These are phyloP conservation scores for Pomacea maculata DNA, from an alignment of 1,140 invertebrate genomes.

Conservation along the genomic window DNA sequence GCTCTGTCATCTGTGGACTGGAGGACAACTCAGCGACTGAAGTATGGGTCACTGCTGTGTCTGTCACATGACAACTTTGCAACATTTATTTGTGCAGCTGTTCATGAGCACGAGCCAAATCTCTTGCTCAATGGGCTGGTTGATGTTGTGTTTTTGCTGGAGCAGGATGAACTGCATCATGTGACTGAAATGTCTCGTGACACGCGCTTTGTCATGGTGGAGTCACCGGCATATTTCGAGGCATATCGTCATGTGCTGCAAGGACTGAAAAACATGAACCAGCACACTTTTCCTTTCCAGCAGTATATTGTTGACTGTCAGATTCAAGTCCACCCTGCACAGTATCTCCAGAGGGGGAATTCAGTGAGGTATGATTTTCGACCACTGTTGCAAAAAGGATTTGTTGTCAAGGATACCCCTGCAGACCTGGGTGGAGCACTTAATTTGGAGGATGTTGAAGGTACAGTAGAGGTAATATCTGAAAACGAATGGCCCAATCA, in stretches of 20 bases:
- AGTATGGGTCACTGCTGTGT: conserved; percentile 78
- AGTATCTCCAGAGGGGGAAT: conserved; percentile 34
- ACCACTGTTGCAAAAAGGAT: conserved; percentile 38
- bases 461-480: conserved; percentile 21
- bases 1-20: conserved; percentile 51
- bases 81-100: conserved; percentile 72
- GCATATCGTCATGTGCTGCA: conserved; percentile 66
- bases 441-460: conserved; percentile 14
- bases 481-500: conserved; percentile 47
- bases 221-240: conserved; percentile 68
- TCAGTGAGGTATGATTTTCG: conserved; percentile 39
- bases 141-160: conserved; percentile 61
- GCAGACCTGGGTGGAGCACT: conserved; percentile 3
- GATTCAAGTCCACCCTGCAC: conserved; percentile 35
- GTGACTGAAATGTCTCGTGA: conserved; percentile 17
- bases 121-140: conserved; percentile 46
- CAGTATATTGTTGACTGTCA: conserved; percentile 52
- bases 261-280: conserved; percentile 60
- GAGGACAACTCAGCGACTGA: conserved; percentile 70
- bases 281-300: conserved; percentile 62
- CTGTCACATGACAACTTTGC: conserved; percentile 76
- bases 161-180: conserved; percentile 10
- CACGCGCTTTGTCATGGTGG: conserved; percentile 58
- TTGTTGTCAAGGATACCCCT: conserved; percentile 29
- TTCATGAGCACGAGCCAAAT: conserved; percentile 69